phyloP scores from a whole-genome alignment of 2,888 invertebrate genomes.

The Cepaea hortensis region DNA sequence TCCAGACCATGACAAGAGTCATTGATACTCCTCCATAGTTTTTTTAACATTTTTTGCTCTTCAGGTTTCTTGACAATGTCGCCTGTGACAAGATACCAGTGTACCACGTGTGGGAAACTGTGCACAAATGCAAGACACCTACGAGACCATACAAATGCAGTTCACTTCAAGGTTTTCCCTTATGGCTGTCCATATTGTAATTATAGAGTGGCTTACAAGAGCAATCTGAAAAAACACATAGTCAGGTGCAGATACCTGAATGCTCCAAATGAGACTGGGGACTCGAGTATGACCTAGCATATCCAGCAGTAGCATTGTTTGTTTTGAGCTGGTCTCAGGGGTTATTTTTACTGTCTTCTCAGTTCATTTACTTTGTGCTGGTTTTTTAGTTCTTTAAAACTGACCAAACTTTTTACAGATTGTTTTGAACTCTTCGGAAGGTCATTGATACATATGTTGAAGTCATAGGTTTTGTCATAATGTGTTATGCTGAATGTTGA shows the following conservation, averaged over 20 bases:
- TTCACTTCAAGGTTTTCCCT: constrained; percentile 24
- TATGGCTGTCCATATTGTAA: constrained; percentile 30
- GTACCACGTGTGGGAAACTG: constrained; percentile 18
- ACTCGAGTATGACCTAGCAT: not conserved
- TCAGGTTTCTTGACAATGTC: constrained; percentile 29
- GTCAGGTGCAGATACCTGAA: constrained; percentile 19
- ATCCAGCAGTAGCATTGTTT: not conserved
- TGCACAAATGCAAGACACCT: constrained; percentile 19
- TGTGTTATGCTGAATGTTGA: no score
- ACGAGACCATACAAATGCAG: constrained; percentile 34
- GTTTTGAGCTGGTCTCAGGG: not conserved
- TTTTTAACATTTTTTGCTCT: constrained; percentile 27
- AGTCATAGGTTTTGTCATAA: no score
- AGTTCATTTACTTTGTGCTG: not conserved
- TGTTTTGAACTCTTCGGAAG: no score
- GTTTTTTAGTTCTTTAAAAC: no score
- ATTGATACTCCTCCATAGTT: not conserved
- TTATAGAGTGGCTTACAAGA: constrained; percentile 33
- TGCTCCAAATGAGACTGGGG: not conserved
- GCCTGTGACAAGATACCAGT: constrained; percentile 16
- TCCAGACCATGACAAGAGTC: not conserved
- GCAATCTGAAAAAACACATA: constrained; percentile 37
- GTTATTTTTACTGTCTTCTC: not conserved
- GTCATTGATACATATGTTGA: no score
- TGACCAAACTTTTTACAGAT: no score